Conservation (phyloP, 1,140 invertebrate species). For the Ips typographus region DNA sequence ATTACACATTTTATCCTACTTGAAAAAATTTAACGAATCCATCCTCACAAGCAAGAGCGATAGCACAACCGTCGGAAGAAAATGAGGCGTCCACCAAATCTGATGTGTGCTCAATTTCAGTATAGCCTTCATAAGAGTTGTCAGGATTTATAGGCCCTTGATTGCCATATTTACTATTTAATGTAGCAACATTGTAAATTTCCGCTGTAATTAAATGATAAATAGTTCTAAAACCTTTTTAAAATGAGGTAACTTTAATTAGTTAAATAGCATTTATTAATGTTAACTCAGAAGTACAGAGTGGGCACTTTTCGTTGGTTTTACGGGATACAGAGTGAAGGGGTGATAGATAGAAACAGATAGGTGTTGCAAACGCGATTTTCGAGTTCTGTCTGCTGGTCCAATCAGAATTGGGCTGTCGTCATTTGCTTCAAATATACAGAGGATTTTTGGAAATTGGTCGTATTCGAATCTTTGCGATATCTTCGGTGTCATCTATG, state of each 20-base stretch:
- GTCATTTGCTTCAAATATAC: too few relatives aligned
- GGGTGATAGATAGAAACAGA: too few relatives aligned
- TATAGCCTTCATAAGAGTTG: conserved; percentile 58
- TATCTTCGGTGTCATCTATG: too few relatives aligned
- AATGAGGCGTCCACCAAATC: conserved; percentile 85
- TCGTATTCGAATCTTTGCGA: too few relatives aligned
- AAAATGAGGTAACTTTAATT: neutral
- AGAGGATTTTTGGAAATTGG: too few relatives aligned
- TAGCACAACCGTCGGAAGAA: conserved; percentile 89
- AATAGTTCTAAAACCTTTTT: conserved; percentile 1
- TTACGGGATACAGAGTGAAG: too few relatives aligned
- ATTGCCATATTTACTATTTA: conserved; percentile 55
- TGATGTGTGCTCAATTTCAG: conserved; percentile 67
- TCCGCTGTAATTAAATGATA: conserved; percentile 56
- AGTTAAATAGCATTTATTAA: neutral
- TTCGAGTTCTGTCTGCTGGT: too few relatives aligned
- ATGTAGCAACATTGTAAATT: conserved; percentile 63
- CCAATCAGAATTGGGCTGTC: too few relatives aligned
- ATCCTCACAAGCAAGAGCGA: conserved; percentile 85
- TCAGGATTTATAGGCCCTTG: conserved; percentile 54
- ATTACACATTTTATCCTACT: conserved; percentile 52
- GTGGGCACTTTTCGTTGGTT: too few relatives aligned
- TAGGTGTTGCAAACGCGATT: too few relatives aligned
- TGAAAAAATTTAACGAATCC: conserved; percentile 92
- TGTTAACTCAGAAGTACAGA: too few relatives aligned